Conservation (phyloP, 2,797 vertebrate genomes). For the Tragelaphus eurycerus region DNA sequence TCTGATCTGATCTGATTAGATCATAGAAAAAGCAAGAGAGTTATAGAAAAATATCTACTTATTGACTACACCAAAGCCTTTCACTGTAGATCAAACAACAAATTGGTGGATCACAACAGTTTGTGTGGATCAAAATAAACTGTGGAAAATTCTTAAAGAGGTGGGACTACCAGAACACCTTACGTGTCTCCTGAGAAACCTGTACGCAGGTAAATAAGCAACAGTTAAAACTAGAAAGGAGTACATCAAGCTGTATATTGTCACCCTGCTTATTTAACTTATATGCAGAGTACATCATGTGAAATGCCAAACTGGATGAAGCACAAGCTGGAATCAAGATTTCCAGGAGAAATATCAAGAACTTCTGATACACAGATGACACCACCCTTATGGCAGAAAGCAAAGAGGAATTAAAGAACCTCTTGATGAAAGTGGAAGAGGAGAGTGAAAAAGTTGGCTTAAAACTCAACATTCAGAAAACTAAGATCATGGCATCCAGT, state of each 20-base stretch:
- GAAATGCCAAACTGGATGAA: background rate
- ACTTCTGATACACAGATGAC: background rate
- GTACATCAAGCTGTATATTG: background rate
- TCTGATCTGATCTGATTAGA: background rate
- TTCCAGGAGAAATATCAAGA: background rate
- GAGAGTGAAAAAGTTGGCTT: background rate
- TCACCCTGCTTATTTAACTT: background rate
- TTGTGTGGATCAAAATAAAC: background rate
- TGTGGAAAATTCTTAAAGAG: background rate
- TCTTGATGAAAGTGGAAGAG: background rate
- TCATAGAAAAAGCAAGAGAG: background rate
- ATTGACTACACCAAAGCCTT: background rate
- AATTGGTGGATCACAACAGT: background rate
- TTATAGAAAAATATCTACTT: background rate
- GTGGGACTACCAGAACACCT: background rate
- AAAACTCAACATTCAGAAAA: background rate
- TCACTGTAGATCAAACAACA: background rate
- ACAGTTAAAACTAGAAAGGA: background rate
- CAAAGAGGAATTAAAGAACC: background rate
- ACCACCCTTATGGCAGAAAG: background rate
- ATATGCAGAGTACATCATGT: background rate
- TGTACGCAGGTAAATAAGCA: background rate
- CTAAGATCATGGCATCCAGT: background rate
- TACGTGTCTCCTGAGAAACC: background rate
- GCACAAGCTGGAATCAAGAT: background rate